Evolutionary conservation across 2,113 vertebrate species (phyloP).

Genomic region (Agelaius tricolor): DNA sequence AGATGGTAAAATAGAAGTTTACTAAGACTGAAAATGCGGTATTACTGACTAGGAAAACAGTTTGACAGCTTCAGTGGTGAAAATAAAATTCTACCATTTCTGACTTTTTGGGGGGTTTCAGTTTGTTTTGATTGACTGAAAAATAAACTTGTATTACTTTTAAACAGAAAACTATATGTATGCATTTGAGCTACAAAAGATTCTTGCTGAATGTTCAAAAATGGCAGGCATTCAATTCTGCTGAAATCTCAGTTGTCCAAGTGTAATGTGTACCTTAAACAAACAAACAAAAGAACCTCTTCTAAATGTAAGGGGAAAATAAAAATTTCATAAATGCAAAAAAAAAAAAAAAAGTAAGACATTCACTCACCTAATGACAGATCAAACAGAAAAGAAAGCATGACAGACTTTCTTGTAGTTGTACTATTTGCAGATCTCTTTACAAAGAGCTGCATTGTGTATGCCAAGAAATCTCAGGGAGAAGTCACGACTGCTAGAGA

Average conservation of each 20-base stretch:
- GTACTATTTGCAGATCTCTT: not conserved
- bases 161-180: constrained; percentile 36
- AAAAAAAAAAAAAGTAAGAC: not conserved
- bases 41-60: not conserved
- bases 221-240: not conserved
- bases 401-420: not conserved
- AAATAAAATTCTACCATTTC: constrained; percentile 52
- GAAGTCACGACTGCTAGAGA: not conserved
- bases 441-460: not conserved
- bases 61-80: not conserved
- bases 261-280: not conserved
- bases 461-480: not conserved
- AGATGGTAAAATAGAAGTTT: not conserved
- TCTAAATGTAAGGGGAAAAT: not conserved
- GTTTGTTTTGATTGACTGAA: constrained; percentile 56
- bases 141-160: constrained; percentile 56
- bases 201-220: constrained; percentile 17
- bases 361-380: not conserved
- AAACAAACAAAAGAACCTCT: not conserved
- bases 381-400: not conserved
- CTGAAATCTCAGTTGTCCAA: not conserved
- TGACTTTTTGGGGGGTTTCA: not conserved
- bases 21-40: not conserved
- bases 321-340: not conserved
- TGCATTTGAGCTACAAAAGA: constrained; percentile 17